Evolutionary conservation across 2,888 invertebrate species (phyloP), one percentile per base, ranked within the genome.

Genomic region (Melanostoma scalare): DNA sequence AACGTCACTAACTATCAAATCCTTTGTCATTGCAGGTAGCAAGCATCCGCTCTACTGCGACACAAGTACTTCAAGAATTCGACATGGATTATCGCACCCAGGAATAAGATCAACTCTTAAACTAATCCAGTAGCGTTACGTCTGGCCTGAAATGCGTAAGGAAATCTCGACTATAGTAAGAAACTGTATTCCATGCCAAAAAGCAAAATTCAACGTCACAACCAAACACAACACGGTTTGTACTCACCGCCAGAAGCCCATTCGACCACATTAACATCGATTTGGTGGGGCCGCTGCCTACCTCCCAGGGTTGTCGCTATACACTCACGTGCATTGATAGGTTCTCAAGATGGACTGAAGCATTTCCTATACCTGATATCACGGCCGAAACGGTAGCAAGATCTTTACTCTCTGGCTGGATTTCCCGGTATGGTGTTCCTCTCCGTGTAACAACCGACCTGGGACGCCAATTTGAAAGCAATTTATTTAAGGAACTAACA

Each of bases 191-290:
- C 38, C 30, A n/a, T 80, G 69, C 6, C 69, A 42, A 42, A 20
- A 20, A 65, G 44, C 36, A 80, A 78, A 36, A 65, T 76, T 8
- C 44, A 67, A 1, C 46, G 52, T 5, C 61, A 53, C 10, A 72
- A 60, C 33, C n/a, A 52, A 10, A 5, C 9, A n/a, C 31, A 30
- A 8, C 3, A 40, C 2, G 61, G n/a, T 5, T 50, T 4, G 9
- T 61, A 52, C 35, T 31, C 10, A 1, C 30, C 3, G 6, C 58
- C 53, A 2, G 33, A 8, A 35, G 46, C 44, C n/a, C 46, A 77
- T 85, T 84, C 30, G 38, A 67, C 3, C 67, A 78, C 30, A 36
- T 86, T 3, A 68, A 77, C 33, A 52, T 84, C 3, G 84, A 86
- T 35, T 8, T 77, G 0, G 67, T 86, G 30, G 71, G 79, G 4